Base-by-base conservation (phyloP, 1,140 invertebrate genomes). In the Lanistes nyassanus region DNA sequence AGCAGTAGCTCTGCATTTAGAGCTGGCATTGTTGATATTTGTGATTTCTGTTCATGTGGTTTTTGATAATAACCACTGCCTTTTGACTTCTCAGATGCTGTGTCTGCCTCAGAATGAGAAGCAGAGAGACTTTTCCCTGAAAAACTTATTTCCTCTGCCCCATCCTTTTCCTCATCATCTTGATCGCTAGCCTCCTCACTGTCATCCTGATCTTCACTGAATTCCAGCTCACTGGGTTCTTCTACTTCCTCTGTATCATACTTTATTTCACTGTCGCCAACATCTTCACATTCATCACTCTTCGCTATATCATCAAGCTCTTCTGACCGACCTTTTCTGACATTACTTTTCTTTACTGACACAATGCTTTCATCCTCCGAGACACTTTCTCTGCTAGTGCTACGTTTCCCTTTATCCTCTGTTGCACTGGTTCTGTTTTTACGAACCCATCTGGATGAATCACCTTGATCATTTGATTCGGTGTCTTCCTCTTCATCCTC, bases 241-340 rank as follows among this genome's bases (percentile, higher is more conserved):
- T 72, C 53, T 16, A 36, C 69, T 3, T 72, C 11, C 11, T 72
- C 69, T 56, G 11, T n/a, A 26, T 47, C 37, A n/a, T 73, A 34
- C 19, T 16, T 60, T 3, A 21, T 53, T 2, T 42, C 60, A 19
- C 65, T 29, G 2, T 66, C 68, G 19, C 29, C 51, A 31, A 23
- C 68, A 7, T 55, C 60, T 65, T 53, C 51, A 34, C 65, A 42
- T 47, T 31, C 26, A 29, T 47, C 51, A 31, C 23, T 34, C 23
- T 62, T 36, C 9, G 7, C 7, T 16, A 29, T 23, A 29, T 60
- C 58, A 29, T 60, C 58, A 19, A 29, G 11, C 58, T 16, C 23
- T 23, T 60, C 31, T 34, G n/a, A 11, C 9, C 23, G n/a, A 29
- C 31, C 58, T 60, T 60, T 7, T 16, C 23, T 7, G 9, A 19